Conservation (phyloP, 1,140 invertebrate species). For the Drosophila equinoxialis region DNA sequence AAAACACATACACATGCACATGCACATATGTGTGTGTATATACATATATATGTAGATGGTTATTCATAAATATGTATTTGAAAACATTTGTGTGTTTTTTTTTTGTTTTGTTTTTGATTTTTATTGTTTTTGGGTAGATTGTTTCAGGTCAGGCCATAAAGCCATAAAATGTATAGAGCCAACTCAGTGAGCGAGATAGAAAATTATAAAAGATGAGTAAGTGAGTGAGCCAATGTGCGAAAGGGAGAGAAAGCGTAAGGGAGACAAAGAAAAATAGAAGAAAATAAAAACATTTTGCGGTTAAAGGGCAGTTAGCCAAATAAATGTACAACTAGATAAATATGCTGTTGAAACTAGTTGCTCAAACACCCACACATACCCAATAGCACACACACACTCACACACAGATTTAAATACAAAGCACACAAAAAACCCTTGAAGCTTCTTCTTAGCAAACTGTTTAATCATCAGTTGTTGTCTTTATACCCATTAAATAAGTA, state of each 20-base stretch:
- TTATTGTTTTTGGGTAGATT: constrained; percentile 37
- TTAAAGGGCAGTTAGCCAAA: constrained; percentile 74
- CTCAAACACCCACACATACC: constrained; percentile 19
- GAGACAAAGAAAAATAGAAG: constrained; percentile 30
- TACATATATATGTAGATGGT: neutral
- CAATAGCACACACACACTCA: no score
- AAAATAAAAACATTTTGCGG: constrained; percentile 67
- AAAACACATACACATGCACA: neutral
- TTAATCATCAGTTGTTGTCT: constrained; percentile 36
- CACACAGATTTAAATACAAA: neutral
- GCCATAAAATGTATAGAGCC: constrained; percentile 70
- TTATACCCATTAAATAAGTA: neutral
- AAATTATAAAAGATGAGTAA: constrained; percentile 11
- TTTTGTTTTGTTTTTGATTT: constrained; percentile 10
- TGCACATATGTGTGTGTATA: neutral
- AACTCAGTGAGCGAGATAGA: constrained; percentile 37
- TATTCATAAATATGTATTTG: constrained; percentile 1
- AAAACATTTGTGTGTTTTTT: neutral
- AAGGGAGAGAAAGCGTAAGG: constrained; percentile 9
- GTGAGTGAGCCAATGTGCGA: constrained; percentile 23
- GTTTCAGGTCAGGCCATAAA: constrained; percentile 39
- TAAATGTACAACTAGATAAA: constrained; percentile 77
- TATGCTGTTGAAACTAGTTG: constrained; percentile 65
- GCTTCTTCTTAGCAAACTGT: constrained; percentile 11
- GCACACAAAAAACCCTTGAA: neutral